Evolutionary conservation across 2,113 vertebrate genomes (phyloP).

Genomic region (Leiothrix lutea): DNA sequence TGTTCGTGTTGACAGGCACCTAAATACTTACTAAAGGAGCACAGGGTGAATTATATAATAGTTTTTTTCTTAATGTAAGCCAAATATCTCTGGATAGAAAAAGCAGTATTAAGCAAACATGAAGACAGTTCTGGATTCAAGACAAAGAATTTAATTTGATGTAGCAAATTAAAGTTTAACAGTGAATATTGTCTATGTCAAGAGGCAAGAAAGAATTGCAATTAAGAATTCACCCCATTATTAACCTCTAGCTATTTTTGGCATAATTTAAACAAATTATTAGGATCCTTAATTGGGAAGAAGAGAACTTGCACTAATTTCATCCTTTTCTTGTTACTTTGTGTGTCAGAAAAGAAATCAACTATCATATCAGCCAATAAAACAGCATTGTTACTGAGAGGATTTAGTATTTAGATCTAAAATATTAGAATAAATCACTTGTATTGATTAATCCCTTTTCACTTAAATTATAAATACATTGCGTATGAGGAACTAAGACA

Average conservation of each 20-base stretch:
- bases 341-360: neutral
- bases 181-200: slow-evolving; percentile 41
- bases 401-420: neutral
- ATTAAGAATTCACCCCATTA: slow-evolving; percentile 52
- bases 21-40: slow-evolving; percentile 37
- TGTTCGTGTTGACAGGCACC: neutral
- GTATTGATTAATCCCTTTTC: neutral
- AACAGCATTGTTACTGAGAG: neutral
- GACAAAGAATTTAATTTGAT: slow-evolving; percentile 57
- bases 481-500: neutral
- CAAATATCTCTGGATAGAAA: slow-evolving; percentile 12
- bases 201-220: slow-evolving; percentile 40
- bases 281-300: neutral
- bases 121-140: slow-evolving; percentile 28
- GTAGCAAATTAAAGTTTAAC: slow-evolving; percentile 65
- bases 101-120: slow-evolving; percentile 37
- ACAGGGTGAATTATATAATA: slow-evolving; percentile 16
- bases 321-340: neutral
- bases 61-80: slow-evolving; percentile 15
- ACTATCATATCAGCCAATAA: neutral
- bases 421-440: neutral
- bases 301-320: neutral
- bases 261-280: slow-evolving; percentile 35
- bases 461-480: neutral
- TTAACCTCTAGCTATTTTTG: slow-evolving; percentile 58